Evolutionary conservation across 2,888 invertebrate species (phyloP).

Genomic region (Drosophila austrosaltans): DNA sequence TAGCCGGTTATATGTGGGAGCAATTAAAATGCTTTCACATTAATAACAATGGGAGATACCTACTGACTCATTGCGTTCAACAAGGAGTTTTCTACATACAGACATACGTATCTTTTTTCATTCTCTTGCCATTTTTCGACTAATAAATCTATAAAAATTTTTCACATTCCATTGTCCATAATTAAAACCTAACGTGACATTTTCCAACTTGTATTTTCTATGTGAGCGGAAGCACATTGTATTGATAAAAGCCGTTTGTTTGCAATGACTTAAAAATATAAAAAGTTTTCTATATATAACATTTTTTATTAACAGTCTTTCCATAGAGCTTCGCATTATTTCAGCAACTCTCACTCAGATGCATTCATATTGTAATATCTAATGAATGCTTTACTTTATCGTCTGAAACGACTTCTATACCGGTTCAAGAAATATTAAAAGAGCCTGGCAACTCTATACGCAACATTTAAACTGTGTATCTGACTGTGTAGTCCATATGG

Average conservation of each 20-base stretch:
- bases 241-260: no score
- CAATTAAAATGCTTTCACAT: not conserved
- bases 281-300: no score
- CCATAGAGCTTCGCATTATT: no score
- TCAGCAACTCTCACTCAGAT: not conserved
- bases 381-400: not conserved
- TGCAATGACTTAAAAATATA: no score
- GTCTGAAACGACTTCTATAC: not conserved
- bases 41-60: not conserved
- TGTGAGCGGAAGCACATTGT: no score
- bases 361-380: not conserved
- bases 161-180: no score
- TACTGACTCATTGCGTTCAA: not conserved
- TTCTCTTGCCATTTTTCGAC: not conserved
- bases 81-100: not conserved
- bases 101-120: not conserved
- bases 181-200: no score
- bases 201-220: no score
- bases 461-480: constrained; percentile 17
- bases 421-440: not conserved
- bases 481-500: constrained; percentile 11
- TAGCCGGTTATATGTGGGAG: not conserved
- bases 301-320: no score
- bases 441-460: constrained; percentile 19
- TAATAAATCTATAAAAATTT: not conserved